These are phyloP conservation scores for Lineus longissimus DNA, from an alignment of 1,140 invertebrate genomes.

Conservation along the genomic window DNA sequence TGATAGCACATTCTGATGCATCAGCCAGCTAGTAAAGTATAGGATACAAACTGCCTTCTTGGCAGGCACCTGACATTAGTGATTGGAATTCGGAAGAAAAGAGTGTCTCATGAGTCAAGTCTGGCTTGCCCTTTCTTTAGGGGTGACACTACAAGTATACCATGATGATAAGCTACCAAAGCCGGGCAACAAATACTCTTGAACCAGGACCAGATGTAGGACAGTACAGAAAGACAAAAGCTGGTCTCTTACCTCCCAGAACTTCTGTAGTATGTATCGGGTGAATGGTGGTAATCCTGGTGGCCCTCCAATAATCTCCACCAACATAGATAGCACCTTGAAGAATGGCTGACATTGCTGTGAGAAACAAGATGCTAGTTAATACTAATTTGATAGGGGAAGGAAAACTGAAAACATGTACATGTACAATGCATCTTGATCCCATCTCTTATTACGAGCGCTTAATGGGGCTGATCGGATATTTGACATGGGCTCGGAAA, in stretches of 20 bases:
- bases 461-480: no score
- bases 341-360: slow-evolving; percentile 78
- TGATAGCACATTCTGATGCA: no score
- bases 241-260: slow-evolving; percentile 70
- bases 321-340: slow-evolving; percentile 67
- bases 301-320: slow-evolving; percentile 60
- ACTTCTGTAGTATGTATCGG: slow-evolving; percentile 76
- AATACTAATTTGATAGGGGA: neutral
- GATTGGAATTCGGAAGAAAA: no score
- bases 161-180: no score
- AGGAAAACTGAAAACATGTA: neutral
- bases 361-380: slow-evolving; percentile 19
- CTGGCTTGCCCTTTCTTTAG: no score
- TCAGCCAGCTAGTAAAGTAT: no score
- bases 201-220: slow-evolving; percentile 9
- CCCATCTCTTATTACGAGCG: neutral
- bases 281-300: slow-evolving; percentile 83
- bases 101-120: no score
- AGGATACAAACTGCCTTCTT: no score
- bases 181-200: no score
- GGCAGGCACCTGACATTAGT: no score
- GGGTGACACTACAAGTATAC: no score
- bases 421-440: neutral
- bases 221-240: neutral
- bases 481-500: no score